A percentile compares a stretch with the other conserved stretches of the same genome.
Conservation (phyloP, 1,140 invertebrate genomes). For the Campodea augens region DNA sequence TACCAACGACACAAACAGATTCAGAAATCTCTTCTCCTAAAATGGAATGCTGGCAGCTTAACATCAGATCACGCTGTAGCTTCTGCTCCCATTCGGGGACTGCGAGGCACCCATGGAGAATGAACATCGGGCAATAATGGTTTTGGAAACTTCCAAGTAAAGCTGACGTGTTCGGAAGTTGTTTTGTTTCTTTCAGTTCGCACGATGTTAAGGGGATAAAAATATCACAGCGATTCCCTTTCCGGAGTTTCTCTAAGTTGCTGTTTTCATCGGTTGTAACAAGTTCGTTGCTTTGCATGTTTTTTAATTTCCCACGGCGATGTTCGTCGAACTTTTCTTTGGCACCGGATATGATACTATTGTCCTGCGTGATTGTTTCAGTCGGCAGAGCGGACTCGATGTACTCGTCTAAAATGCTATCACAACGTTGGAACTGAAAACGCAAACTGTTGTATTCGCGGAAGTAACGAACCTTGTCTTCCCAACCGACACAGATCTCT, state of each 20-base stretch:
- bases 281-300: too few species aligned
- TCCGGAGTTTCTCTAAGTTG: too few species aligned
- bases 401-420: background rate
- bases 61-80: conserved; percentile 30
- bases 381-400: background rate
- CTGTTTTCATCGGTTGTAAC: too few species aligned
- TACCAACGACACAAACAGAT: conserved; percentile 60
- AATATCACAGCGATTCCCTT: too few species aligned
- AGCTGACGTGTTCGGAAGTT: conserved; percentile 26
- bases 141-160: conserved; percentile 41
- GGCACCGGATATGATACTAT: background rate
- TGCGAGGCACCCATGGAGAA: conserved; percentile 36
- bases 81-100: conserved; percentile 28
- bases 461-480: conserved; percentile 6
- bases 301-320: too few species aligned
- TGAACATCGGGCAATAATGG: conserved; percentile 55
- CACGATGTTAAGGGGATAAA: too few species aligned
- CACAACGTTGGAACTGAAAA: conserved; percentile 3
- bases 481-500: background rate
- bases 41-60: conserved; percentile 32
- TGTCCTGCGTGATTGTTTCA: background rate
- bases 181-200: conserved; percentile 4
- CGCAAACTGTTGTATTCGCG: conserved; percentile 15
- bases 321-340: background rate
- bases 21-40: conserved; percentile 48